These are phyloP conservation scores for Zaprionus inermis DNA, from an alignment of 1,140 invertebrate genomes.

Conservation along the genomic window DNA sequence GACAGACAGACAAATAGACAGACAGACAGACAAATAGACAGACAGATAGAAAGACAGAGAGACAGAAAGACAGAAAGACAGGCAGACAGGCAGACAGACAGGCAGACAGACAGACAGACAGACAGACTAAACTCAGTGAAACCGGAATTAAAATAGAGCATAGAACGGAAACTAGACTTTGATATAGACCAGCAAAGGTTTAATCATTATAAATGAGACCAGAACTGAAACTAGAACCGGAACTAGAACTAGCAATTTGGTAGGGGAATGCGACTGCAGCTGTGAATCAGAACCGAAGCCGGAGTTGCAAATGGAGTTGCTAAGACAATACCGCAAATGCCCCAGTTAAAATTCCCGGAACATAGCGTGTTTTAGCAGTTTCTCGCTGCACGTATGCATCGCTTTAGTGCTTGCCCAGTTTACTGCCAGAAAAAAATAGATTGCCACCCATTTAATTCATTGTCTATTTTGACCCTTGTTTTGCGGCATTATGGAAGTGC, in stretches of 20 bases:
- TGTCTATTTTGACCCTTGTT: neutral
- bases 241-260: neutral
- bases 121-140: too few relatives aligned
- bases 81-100: too few relatives aligned
- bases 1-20: too few relatives aligned
- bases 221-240: too few relatives aligned
- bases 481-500: neutral
- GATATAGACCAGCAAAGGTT: neutral
- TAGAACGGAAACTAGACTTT: neutral
- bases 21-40: too few relatives aligned
- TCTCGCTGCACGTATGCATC: neutral
- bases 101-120: too few relatives aligned
- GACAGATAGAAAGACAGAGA: too few relatives aligned
- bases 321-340: neutral
- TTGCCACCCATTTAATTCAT: neutral
- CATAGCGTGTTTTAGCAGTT: neutral
- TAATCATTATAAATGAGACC: too few relatives aligned
- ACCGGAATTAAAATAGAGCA: neutral
- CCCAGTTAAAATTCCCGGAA: neutral
- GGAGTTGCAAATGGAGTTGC: neutral
- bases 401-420: neutral
- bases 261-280: neutral
- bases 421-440: neutral
- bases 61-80: too few relatives aligned
- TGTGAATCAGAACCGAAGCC: neutral